A percentile compares a stretch with the other conserved stretches of the same genome.
phyloP scores from a whole-genome alignment of 2,113 vertebrate species.

The Carlito syrichta region DNA sequence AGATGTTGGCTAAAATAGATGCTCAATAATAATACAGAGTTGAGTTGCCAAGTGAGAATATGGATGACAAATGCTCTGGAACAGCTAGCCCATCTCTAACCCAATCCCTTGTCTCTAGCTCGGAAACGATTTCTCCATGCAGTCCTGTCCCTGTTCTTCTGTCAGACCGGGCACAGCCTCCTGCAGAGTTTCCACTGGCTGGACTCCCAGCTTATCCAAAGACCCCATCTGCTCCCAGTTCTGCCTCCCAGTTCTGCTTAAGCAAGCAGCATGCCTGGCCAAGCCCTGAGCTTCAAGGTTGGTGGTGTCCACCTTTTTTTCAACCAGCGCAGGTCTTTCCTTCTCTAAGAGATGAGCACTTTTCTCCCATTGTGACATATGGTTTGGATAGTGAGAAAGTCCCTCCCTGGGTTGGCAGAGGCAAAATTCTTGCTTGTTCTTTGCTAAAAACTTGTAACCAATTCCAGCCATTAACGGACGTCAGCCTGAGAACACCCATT shows the following conservation, averaged over 20 bases:
- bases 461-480: neutral
- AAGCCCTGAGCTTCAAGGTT: neutral
- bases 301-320: neutral
- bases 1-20: neutral
- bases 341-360: neutral
- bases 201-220: neutral
- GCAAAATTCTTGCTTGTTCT: neutral
- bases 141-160: neutral
- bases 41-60: neutral
- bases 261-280: neutral
- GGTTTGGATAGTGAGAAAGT: neutral
- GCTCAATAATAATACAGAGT: neutral
- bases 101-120: neutral
- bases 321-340: neutral
- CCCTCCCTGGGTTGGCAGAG: neutral
- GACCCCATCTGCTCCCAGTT: neutral
- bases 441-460: neutral
- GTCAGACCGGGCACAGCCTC: neutral
- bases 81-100: neutral
- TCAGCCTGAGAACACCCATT: neutral
- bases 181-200: neutral
- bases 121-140: neutral
- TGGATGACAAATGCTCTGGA: neutral
- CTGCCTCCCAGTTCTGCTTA: neutral
- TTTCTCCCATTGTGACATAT: neutral